These are phyloP conservation scores for Stenodema calcarata DNA, from an alignment of 2,888 invertebrate species.

Conservation along the genomic window DNA sequence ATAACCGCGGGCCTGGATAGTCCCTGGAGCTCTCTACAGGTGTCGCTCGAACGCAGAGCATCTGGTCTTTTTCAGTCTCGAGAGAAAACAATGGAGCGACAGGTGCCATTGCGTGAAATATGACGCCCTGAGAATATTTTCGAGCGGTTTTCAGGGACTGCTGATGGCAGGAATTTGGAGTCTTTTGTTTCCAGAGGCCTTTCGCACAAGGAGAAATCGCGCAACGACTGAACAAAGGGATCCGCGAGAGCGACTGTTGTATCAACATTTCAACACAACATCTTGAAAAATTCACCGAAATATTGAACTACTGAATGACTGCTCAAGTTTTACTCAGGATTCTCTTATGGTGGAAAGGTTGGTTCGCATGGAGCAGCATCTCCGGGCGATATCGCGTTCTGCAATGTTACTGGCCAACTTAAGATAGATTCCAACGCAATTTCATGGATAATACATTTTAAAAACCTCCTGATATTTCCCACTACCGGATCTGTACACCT, in stretches of 20 bases:
- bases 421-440: too few relatives aligned
- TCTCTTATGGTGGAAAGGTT: too few relatives aligned
- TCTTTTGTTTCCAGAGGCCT: neutral
- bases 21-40: neutral
- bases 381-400: too few relatives aligned
- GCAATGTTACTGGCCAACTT: too few relatives aligned
- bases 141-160: neutral
- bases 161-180: neutral
- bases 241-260: too few relatives aligned
- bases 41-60: conserved; percentile 17
- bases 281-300: too few relatives aligned
- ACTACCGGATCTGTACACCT: too few relatives aligned
- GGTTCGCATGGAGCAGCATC: too few relatives aligned
- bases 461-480: too few relatives aligned
- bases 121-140: conserved; percentile 26
- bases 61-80: neutral
- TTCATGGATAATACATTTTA: too few relatives aligned
- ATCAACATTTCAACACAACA: too few relatives aligned
- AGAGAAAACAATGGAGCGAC: conserved; percentile 29
- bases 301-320: too few relatives aligned
- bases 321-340: neutral
- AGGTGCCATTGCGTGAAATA: conserved; percentile 47
- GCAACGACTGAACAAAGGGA: neutral
- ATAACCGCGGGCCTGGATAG: neutral
- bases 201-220: neutral